Conservation (phyloP, 1,140 invertebrate species). For the Neuroterus valhalla region DNA sequence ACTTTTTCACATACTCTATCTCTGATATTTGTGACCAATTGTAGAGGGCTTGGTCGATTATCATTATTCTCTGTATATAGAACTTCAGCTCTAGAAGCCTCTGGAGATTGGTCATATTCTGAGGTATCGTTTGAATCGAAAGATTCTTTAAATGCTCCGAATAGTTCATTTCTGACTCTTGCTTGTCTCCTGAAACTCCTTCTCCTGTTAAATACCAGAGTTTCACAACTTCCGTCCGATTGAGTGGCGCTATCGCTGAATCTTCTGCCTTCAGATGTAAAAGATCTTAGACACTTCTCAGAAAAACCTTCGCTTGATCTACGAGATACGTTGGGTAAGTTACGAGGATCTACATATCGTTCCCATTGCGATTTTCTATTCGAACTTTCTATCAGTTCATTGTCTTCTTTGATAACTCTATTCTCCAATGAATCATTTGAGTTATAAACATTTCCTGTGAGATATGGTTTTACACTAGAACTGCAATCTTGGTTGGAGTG, state of each 20-base stretch:
- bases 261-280: constrained; percentile 47
- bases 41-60: neutral
- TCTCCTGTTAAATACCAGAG: constrained; percentile 42
- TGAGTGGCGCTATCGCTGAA: constrained; percentile 56
- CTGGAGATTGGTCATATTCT: neutral
- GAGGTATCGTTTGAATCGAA: neutral
- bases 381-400: neutral
- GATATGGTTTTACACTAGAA: neutral
- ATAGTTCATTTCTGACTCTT: constrained; percentile 54
- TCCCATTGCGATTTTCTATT: neutral
- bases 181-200: constrained; percentile 61
- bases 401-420: neutral
- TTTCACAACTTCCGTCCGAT: constrained; percentile 4
- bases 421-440: neutral
- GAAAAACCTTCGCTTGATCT: constrained; percentile 57
- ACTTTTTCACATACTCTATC: constrained; percentile 16
- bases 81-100: neutral
- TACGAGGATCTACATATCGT: neutral
- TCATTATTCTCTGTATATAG: neutral
- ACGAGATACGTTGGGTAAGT: constrained; percentile 40
- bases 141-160: constrained; percentile 39
- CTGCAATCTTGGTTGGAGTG: constrained; percentile 36
- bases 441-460: neutral
- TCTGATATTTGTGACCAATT: constrained; percentile 20
- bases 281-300: constrained; percentile 32